Evolutionary conservation across 2,113 vertebrate genomes (phyloP).

Genomic region (Pitta sordida): DNA sequence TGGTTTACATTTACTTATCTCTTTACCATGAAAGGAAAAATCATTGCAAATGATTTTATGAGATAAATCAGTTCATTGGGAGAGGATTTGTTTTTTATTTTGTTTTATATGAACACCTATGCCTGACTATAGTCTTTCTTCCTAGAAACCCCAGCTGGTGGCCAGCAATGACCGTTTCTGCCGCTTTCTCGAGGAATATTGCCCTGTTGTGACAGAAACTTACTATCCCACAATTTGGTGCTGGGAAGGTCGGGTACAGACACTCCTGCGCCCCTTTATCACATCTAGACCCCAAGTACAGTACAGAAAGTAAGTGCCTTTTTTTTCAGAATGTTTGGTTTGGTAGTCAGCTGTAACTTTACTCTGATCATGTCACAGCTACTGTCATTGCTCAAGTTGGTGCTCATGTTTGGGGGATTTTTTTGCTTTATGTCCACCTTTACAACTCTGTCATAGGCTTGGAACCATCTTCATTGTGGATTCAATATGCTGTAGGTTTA

Average conservation of each 20-base stretch:
- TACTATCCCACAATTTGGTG: conserved; percentile 98
- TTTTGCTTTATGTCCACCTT: neutral
- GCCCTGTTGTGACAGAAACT: conserved; percentile 93
- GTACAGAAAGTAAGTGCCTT: conserved; percentile 90
- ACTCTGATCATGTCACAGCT: neutral
- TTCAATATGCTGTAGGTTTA: neutral
- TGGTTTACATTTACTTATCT: neutral
- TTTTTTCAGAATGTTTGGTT: neutral
- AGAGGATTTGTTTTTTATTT: neutral
- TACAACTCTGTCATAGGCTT: neutral
- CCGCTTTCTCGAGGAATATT: conserved; percentile 89
- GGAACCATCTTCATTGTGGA: neutral
- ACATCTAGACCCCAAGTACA: conserved; percentile 87
- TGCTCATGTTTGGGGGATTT: neutral
- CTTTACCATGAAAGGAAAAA: neutral
- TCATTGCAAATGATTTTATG: neutral
- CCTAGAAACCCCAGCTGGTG: conserved; percentile 93
- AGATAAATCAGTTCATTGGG: neutral
- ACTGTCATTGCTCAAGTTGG: neutral
- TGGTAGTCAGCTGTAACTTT: neutral
- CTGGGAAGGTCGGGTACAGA: conserved; percentile 96
- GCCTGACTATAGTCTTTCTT: conserved; percentile 8
- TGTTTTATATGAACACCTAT: neutral
- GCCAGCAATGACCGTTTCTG: conserved; percentile 87
- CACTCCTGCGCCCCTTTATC: conserved; percentile 93